Evolutionary conservation across 2,888 invertebrate genomes (phyloP).

Genomic region (Hyles lineata): DNA sequence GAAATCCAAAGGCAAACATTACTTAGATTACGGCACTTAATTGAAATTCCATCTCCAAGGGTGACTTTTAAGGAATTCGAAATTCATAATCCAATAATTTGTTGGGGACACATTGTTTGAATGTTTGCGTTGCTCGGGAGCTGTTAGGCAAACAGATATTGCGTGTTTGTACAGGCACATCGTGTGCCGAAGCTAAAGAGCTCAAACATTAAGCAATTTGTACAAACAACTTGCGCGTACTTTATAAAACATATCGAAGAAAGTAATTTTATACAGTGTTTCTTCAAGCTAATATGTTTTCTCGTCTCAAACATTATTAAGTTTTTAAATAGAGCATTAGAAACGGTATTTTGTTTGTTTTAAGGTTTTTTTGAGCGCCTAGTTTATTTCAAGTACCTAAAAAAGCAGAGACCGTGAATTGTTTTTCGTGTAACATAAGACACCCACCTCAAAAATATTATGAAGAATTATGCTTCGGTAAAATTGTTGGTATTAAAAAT

Average conservation of each 20-base stretch:
- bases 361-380: too few species aligned
- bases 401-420: too few species aligned
- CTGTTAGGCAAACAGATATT: slow-evolving; percentile 40
- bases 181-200: slow-evolving; percentile 27
- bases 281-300: background rate
- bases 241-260: background rate
- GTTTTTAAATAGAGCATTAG: background rate
- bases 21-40: slow-evolving; percentile 14
- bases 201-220: slow-evolving; percentile 33
- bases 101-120: slow-evolving; percentile 37
- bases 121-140: slow-evolving; percentile 43
- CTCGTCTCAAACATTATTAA: background rate
- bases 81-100: slow-evolving; percentile 33
- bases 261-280: background rate
- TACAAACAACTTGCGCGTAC: slow-evolving; percentile 28
- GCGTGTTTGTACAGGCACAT: slow-evolving; percentile 30
- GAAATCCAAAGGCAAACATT: slow-evolving; percentile 9
- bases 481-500: too few species aligned
- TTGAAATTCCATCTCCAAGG: slow-evolving; percentile 20
- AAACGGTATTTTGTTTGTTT: too few species aligned
- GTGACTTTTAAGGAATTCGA: slow-evolving; percentile 22
- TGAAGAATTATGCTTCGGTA: too few species aligned
- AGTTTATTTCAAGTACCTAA: too few species aligned
- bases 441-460: too few species aligned
- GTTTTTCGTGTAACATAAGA: too few species aligned